Base-by-base conservation (phyloP, 2,797 vertebrate genomes). In the Pangasius mekongensis region DNA sequence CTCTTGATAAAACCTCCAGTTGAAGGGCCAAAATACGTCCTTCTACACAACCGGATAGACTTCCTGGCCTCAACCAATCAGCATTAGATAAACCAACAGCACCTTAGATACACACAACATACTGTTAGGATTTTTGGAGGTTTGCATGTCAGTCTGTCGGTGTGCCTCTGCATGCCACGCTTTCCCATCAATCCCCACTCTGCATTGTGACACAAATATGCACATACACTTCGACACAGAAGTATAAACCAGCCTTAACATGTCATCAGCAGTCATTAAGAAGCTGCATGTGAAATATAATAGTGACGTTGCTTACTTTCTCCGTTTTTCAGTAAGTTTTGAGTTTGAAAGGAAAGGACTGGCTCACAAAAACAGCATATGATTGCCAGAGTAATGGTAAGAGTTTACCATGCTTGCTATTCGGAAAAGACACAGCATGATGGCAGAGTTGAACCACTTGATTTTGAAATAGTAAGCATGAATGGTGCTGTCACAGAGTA, bases 191-290 rank as follows among this genome's bases (percentile, higher is more conserved):
- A 33, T 30, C 77, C 16, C 5, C 20, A 30, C 49, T 22, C n/a
- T 33, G 14, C 47, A 16, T 30, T 39, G 20, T 39, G 33, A 82
- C 81, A 83, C 56, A 81, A 20, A 82, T 43, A 24, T 0, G 6
- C 36, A 47, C 62, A 82, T 60, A 27, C 22, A 52, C 27, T 77
- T 27, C 5, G 5, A 52, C 6, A 7, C 5, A 9, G 47, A 47
- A 47, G 47, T 47, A 47, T 47, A 9, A 47, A 47, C 47, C 47
- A 80, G 78, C 78, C 78, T 60, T 83, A 27, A 64, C 56, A 62
- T 43, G 80, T 82, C 80, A 62, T 83, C 36, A 49, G 39, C 39
- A 83, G 39, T 4, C 3, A 81, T 81, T 66, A 67, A 67, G 27
- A 11, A 49, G 27, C 60, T 39, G 78, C 30, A 14, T 39, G 78